phyloP scores from a whole-genome alignment of 2,888 invertebrate species.

The Piscicola geometra region DNA sequence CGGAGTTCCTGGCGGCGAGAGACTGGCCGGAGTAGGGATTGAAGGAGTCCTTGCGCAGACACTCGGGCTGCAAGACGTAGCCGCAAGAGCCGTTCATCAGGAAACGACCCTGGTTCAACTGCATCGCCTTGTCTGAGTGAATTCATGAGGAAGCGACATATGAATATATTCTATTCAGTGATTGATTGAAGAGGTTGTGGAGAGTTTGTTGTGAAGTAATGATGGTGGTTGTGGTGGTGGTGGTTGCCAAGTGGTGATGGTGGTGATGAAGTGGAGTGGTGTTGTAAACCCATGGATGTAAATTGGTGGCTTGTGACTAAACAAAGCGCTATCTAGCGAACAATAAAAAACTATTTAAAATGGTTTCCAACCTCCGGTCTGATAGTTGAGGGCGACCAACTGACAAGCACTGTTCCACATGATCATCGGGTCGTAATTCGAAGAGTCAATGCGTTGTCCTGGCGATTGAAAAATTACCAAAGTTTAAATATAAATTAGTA shows the following conservation, averaged over 20 bases:
- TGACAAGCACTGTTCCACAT: slow-evolving; percentile 95
- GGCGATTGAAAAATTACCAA: no score
- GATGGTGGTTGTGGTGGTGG: no score
- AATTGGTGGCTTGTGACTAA: neutral
- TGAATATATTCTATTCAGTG: no score
- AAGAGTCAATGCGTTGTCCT: slow-evolving; percentile 85
- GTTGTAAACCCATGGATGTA: neutral
- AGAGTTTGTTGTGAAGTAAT: no score
- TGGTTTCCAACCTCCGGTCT: slow-evolving; percentile 65
- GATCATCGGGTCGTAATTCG: slow-evolving; percentile 88
- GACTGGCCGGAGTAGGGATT: slow-evolving; percentile 68
- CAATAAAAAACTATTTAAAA: neutral
- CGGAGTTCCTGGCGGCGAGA: slow-evolving; percentile 59
- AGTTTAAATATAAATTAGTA: no score
- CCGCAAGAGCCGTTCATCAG: slow-evolving; percentile 85
- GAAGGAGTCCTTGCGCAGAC: slow-evolving; percentile 70
- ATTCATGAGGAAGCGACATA: no score
- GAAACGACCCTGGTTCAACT: slow-evolving; percentile 88
- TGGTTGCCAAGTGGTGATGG: neutral
- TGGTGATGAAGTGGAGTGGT: neutral
- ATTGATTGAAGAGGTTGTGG: no score
- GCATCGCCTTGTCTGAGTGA: slow-evolving; percentile 93
- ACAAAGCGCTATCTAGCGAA: neutral
- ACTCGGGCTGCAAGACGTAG: slow-evolving; percentile 81
- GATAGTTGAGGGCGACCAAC: slow-evolving; percentile 95